Percentiles rank a stretch among this genome's conserved stretches.
Conservation (phyloP, 64 coral and sea anemone species). For the Pocillopora verrucosa region DNA sequence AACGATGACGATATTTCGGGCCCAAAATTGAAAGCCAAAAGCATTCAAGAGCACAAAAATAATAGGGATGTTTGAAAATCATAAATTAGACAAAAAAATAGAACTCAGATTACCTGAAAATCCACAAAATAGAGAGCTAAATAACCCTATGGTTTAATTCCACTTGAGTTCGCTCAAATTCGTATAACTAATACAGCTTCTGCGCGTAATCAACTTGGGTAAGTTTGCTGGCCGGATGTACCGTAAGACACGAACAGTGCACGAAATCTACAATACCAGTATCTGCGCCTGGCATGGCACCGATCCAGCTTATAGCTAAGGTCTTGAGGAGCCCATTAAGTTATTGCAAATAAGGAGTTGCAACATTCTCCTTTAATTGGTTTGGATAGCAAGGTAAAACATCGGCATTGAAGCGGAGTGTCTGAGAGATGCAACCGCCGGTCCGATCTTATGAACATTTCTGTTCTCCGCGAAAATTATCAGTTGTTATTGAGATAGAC, state of each 20-base stretch:
- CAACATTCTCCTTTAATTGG: too few species aligned
- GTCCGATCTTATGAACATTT: too few species aligned
- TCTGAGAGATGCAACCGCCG: too few species aligned
- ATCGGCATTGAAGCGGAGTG: too few species aligned
- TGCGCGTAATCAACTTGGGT: neutral
- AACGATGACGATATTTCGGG: neutral
- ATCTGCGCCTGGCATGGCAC: too few species aligned
- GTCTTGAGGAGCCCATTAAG: too few species aligned
- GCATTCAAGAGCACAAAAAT: neutral
- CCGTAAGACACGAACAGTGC: neutral
- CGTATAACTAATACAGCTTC: neutral
- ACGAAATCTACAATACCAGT: neutral
- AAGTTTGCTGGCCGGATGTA: conserved; percentile 26
- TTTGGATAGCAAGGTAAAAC: too few species aligned
- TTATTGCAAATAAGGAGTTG: too few species aligned
- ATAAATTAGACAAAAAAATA: neutral
- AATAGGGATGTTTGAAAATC: neutral
- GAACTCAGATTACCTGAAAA: conserved; percentile 7
- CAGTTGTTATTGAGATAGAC: too few species aligned
- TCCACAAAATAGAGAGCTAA: neutral
- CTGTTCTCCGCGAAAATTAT: too few species aligned
- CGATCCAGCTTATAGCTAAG: too few species aligned
- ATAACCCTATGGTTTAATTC: neutral
- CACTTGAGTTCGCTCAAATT: neutral
- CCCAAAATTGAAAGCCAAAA: neutral